Evolutionary conservation across 2,113 vertebrate species (phyloP), one percentile per base, ranked within the genome.

Genomic region (Scytalopus superciliaris): DNA sequence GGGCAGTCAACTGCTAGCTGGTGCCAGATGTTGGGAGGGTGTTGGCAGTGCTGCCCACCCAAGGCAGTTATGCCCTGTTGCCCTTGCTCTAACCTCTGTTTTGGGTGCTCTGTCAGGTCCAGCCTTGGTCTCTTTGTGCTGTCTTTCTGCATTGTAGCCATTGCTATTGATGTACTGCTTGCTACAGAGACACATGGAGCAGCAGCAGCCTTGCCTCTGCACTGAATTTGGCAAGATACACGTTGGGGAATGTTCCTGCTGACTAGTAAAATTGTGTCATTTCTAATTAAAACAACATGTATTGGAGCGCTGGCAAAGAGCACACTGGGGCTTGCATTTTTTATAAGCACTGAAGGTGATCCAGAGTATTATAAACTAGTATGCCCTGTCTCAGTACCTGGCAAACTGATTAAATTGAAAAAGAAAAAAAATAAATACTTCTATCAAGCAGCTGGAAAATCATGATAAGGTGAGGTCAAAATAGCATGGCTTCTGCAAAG

Each of bases 391-490:
- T 95, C 60, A 40, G 42, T 40, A 84, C 28, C 84, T 19, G 12
- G 72, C 39, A 92, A 93, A 92, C 27, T 40, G 64, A 90, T 70
- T 84, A 47, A 92, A 59, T 27, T n/a, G 80, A 67, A 67, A 77
- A 90, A 64, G 4, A 25, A 64, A 59, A 50, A 30, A 81, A 62
- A 45, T 45, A 72, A 84, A 39, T 14, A 40, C 35, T 74, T 42
- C 64, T 96, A 33, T 72, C 35, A 75, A 90, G 68, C 80, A 75
- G 56, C 76, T 92, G 80, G 73, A 89, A 92, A 90, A 94, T 89
- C 89, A 64, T 81, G 76, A n/a, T 84, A 90, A 83, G 39, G 62
- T 44, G 60, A 83, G 64, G 89, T 94, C 68, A 89, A 63, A 93
- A 95, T 87, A 70, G 84, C 42, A 47, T 56, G 60, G 55, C 80